phyloP scores from a whole-genome alignment of 2,888 invertebrate genomes.

The Andricus curvator region DNA sequence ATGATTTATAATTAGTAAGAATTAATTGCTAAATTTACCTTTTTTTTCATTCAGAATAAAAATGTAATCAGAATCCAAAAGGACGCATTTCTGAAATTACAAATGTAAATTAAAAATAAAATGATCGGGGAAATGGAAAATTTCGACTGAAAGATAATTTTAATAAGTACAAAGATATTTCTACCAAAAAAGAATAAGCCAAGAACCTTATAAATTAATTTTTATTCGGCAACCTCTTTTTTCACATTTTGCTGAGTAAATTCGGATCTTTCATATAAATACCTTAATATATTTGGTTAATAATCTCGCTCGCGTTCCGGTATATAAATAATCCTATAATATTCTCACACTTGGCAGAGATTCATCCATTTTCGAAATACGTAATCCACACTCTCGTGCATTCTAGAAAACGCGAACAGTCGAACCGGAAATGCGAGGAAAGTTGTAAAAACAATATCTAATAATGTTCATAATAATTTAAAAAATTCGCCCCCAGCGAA shows the following conservation, averaged over 20 bases:
- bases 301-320: slow-evolving; percentile 46
- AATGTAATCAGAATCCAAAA: no score
- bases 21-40: no score
- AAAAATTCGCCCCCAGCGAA: background rate
- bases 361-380: slow-evolving; percentile 14
- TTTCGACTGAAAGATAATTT: no score
- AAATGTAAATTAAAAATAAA: no score
- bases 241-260: background rate
- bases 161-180: no score
- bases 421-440: background rate
- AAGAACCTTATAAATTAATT: slow-evolving; percentile 26
- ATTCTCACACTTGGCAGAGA: slow-evolving; percentile 23
- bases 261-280: slow-evolving; percentile 45
- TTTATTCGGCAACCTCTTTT: slow-evolving; percentile 41
- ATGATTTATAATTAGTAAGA: no score
- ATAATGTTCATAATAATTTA: background rate
- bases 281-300: slow-evolving; percentile 65
- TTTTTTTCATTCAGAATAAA: no score
- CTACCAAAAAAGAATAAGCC: background rate
- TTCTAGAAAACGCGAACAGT: slow-evolving; percentile 18
- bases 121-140: no score
- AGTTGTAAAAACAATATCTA: background rate
- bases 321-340: slow-evolving; percentile 26
- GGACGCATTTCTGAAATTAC: no score
- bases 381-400: background rate